Percentiles rank a stretch among this genome's conserved stretches.
phyloP scores from a whole-genome alignment of 2,888 invertebrate genomes.

The Callimorpha dominula region DNA sequence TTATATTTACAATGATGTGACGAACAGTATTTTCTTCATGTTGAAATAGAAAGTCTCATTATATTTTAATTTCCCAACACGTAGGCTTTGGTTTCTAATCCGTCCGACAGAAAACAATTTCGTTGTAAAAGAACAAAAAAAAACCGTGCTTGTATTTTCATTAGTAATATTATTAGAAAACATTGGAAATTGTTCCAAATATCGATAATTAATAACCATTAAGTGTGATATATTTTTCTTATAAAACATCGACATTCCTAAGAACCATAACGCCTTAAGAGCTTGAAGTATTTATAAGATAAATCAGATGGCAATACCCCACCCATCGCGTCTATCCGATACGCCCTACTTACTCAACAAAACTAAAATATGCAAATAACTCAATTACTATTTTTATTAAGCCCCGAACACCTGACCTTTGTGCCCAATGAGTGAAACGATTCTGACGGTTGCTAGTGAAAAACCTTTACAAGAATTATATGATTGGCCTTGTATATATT shows the following conservation, averaged over 20 bases:
- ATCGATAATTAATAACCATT: too few species aligned
- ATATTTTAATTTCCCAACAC: too few species aligned
- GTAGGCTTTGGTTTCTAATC: too few species aligned
- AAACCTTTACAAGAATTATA: not conserved
- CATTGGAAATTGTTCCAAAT: too few species aligned
- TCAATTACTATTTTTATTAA: not conserved
- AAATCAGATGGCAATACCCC: not conserved
- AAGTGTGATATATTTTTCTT: not conserved
- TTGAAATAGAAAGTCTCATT: too few species aligned
- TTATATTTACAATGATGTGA: too few species aligned
- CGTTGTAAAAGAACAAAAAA: too few species aligned
- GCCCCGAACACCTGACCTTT: slow-evolving; percentile 6
- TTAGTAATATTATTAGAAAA: too few species aligned
- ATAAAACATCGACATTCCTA: not conserved
- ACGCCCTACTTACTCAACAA: not conserved
- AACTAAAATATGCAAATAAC: slow-evolving; percentile 8
- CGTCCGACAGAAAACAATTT: too few species aligned
- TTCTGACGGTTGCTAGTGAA: not conserved
- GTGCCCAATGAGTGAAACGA: slow-evolving; percentile 4
- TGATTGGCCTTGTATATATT: not conserved
- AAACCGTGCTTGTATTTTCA: too few species aligned
- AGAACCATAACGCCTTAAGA: not conserved
- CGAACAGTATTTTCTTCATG: too few species aligned
- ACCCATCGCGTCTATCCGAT: not conserved
- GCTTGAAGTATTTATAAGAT: not conserved